A percentile compares a stretch with the other conserved stretches of the same genome.
Evolutionary conservation across 2,797 vertebrate species (phyloP).

Genomic region (Gallinago stenura): DNA sequence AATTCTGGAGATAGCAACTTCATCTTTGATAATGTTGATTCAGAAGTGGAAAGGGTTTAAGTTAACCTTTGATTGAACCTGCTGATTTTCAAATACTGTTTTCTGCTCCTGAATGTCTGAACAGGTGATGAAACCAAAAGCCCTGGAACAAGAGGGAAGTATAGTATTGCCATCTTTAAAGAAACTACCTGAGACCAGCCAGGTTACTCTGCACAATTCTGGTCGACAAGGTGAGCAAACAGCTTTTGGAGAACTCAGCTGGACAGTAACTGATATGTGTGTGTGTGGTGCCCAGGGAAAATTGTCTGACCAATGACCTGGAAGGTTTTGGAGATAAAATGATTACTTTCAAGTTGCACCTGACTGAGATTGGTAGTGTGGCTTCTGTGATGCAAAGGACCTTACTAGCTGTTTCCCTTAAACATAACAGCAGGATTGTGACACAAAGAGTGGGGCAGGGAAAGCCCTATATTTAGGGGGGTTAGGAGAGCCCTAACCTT

Average conservation of each 20-base stretch:
- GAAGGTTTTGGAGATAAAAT: not conserved
- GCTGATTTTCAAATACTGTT: not conserved
- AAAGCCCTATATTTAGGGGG: not conserved
- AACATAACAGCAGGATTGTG: not conserved
- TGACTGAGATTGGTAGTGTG: not conserved
- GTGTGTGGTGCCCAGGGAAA: not conserved
- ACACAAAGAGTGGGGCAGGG: not conserved
- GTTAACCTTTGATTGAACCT: not conserved
- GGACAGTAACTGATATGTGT: not conserved
- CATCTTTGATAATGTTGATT: not conserved
- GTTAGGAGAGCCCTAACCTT: not conserved
- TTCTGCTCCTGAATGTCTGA: slow-evolving; percentile 14
- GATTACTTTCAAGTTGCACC: not conserved
- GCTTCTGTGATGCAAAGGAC: not conserved
- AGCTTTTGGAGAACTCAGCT: not conserved
- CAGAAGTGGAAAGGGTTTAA: not conserved
- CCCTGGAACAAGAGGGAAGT: slow-evolving; percentile 73
- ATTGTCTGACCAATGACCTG: not conserved
- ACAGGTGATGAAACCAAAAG: slow-evolving; percentile 74
- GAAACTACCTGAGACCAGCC: slow-evolving; percentile 72
- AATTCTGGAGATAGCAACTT: not conserved
- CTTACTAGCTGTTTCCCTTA: not conserved
- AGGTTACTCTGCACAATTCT: slow-evolving; percentile 75
- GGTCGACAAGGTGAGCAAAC: slow-evolving; percentile 74
- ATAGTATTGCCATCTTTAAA: slow-evolving; percentile 74